Evolutionary conservation across 1,140 invertebrate species (phyloP).

Genomic region (Drosophila orosa): DNA sequence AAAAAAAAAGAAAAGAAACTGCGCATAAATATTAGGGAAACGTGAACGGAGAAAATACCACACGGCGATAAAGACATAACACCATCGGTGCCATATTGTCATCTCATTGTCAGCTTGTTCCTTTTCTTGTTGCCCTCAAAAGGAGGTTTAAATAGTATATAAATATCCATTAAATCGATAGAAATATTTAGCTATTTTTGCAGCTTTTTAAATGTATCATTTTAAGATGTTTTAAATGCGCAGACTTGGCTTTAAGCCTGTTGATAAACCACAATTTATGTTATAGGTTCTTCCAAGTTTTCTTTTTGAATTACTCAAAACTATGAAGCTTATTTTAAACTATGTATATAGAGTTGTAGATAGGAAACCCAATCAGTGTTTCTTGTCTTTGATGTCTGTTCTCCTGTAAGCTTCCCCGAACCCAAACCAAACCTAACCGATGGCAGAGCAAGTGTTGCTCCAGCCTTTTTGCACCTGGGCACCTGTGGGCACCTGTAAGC

Average conservation of each 20-base stretch:
- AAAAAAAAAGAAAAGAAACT: slow-evolving; percentile 29
- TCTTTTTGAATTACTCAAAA: background rate
- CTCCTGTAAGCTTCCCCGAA: background rate
- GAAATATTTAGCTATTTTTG: no score
- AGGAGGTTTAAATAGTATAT: background rate
- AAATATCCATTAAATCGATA: background rate
- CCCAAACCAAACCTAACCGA: background rate
- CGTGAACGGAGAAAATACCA: slow-evolving; percentile 10
- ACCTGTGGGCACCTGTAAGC: slow-evolving; percentile 69
- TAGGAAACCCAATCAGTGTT: background rate
- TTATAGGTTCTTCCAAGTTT: background rate
- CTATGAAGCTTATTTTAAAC: background rate
- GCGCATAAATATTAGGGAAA: slow-evolving; percentile 52
- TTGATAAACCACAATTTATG: background rate
- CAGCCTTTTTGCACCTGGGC: slow-evolving; percentile 11
- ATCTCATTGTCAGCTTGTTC: background rate
- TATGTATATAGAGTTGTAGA: background rate
- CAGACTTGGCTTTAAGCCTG: background rate
- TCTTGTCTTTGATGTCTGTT: background rate
- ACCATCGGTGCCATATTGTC: background rate
- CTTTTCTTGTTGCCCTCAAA: background rate
- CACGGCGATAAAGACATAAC: slow-evolving; percentile 5
- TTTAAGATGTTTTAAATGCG: background rate
- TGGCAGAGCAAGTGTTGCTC: slow-evolving; percentile 11
- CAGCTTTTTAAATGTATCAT: background rate